These are phyloP conservation scores for Callocephalon fimbriatum DNA, from an alignment of 2,113 vertebrate species.

Conservation along the genomic window DNA sequence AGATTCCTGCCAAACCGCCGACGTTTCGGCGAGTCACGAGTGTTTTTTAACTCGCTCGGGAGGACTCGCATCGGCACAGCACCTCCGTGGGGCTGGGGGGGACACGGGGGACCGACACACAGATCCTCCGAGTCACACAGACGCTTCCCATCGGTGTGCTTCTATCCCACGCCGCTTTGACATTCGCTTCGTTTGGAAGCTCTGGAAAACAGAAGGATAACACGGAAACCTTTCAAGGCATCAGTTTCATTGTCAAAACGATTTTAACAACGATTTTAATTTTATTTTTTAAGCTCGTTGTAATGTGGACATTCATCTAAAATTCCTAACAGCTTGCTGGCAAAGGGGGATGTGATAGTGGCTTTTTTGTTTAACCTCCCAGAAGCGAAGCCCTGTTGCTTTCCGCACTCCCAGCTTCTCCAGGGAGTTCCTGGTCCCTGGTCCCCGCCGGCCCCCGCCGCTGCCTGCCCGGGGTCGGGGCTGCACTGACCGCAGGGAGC, in stretches of 20 bases:
- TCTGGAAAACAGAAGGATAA: neutral
- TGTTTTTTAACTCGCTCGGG: accelerated
- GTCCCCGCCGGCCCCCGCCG: neutral
- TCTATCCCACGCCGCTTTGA: neutral
- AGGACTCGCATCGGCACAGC: neutral
- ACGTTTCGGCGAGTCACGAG: neutral
- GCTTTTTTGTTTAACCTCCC: neutral
- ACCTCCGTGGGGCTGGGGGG: neutral
- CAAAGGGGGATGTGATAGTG: neutral
- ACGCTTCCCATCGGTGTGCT: neutral
- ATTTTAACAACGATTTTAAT: neutral
- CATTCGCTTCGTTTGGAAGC: neutral
- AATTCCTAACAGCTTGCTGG: neutral
- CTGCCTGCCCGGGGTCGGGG: neutral
- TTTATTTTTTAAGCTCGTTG: neutral
- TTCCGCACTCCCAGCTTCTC: too few relatives aligned
- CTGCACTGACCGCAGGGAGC: neutral
- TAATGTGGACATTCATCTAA: neutral
- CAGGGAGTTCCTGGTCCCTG: neutral
- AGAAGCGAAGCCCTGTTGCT: neutral
- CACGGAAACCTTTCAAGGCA: neutral
- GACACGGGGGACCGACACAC: neutral
- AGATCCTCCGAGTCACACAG: neutral
- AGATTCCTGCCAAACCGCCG: neutral
- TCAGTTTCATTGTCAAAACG: neutral